phyloP scores from a whole-genome alignment of 1,140 invertebrate species.

The Heterodera carotae region DNA sequence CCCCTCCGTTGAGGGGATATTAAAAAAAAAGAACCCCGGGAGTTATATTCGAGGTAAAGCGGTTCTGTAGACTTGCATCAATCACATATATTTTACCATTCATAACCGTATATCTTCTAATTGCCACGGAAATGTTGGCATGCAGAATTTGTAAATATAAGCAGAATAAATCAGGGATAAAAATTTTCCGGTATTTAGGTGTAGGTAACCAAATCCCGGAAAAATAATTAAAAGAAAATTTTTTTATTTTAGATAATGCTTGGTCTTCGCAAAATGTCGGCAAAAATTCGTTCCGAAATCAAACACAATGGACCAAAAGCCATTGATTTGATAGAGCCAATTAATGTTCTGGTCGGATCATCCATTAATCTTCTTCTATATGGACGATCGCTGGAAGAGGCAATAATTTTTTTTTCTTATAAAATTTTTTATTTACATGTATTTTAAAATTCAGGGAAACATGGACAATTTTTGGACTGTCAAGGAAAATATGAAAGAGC shows the following conservation, averaged over 20 bases:
- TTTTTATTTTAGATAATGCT: slow-evolving; percentile 14
- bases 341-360: slow-evolving; percentile 15
- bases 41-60: too few relatives aligned
- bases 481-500: slow-evolving; percentile 7
- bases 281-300: slow-evolving; percentile 17
- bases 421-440: neutral
- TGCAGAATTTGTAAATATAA: too few relatives aligned
- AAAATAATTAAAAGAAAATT: neutral
- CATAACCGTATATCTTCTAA: too few relatives aligned
- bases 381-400: slow-evolving; percentile 23
- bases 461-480: neutral
- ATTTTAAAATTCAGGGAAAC: neutral
- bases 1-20: too few relatives aligned
- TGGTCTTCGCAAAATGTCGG: slow-evolving; percentile 25
- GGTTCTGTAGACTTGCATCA: too few relatives aligned
- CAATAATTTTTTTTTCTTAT: neutral
- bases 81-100: too few relatives aligned
- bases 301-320: neutral
- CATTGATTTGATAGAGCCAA: neutral
- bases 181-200: too few relatives aligned
- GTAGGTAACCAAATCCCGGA: too few relatives aligned
- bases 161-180: too few relatives aligned
- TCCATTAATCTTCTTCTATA: slow-evolving; percentile 23
- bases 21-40: too few relatives aligned
- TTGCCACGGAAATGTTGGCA: too few relatives aligned